Evolutionary conservation across 2,113 vertebrate genomes (phyloP).

Genomic region (Ursus arctos): DNA sequence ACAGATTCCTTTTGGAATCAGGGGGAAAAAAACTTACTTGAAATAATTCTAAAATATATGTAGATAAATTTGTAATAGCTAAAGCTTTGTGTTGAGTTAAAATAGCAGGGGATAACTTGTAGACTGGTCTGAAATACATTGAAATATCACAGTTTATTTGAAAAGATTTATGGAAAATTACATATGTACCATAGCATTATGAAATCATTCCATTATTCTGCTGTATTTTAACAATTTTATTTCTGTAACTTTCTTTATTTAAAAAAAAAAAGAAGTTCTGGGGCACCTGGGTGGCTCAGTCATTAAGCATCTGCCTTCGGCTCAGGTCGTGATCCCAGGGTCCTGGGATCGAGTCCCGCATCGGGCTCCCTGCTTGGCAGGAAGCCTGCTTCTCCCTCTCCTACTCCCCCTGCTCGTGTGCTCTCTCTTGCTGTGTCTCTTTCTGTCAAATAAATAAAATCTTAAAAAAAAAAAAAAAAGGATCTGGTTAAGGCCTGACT

Average conservation of each 20-base stretch:
- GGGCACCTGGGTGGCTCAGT: too few relatives aligned
- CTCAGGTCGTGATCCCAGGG: too few relatives aligned
- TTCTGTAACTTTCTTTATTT: not conserved
- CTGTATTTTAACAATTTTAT: not conserved
- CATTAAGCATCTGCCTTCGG: too few relatives aligned
- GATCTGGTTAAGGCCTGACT: not conserved
- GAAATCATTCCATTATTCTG: not conserved
- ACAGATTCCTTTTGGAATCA: not conserved
- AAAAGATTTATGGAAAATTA: constrained; percentile 20
- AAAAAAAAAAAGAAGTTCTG: not conserved
- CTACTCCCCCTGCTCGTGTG: too few relatives aligned
- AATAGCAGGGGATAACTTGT: constrained; percentile 44
- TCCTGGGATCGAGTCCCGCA: too few relatives aligned
- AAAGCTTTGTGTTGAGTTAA: not conserved
- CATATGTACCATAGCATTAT: not conserved
- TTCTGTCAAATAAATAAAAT: too few relatives aligned
- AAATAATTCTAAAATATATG: not conserved
- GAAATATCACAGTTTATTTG: constrained; percentile 26
- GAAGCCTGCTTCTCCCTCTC: too few relatives aligned
- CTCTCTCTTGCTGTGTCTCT: too few relatives aligned
- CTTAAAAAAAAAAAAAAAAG: too few relatives aligned
- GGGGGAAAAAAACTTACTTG: not conserved
- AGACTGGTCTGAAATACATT: constrained; percentile 1
- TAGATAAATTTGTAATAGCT: constrained; percentile 50
- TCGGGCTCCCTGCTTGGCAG: too few relatives aligned